Conservation (phyloP, 1,140 invertebrate species). For the Augochlora pura region DNA sequence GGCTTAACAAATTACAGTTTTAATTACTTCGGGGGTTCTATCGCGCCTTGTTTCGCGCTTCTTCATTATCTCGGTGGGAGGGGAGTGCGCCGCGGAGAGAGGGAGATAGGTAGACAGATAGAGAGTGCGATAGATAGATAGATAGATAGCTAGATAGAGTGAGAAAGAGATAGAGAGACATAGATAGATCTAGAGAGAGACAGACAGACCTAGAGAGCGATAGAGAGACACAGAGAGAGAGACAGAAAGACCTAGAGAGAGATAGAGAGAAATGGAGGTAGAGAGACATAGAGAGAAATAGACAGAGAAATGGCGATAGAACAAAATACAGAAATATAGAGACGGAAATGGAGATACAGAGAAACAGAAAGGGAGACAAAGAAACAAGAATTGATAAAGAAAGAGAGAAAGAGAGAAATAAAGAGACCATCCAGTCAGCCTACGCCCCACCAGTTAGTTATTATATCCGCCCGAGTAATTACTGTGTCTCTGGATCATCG, state of each 20-base stretch:
- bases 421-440: not conserved
- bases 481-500: slow-evolving; percentile 17
- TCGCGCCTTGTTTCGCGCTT: slow-evolving; percentile 1
- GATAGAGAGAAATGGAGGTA: not conserved
- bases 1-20: slow-evolving; percentile 26
- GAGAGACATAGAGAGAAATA: not conserved
- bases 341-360: no score
- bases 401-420: not conserved
- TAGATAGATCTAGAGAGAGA: not conserved
- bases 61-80: not conserved
- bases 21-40: slow-evolving; percentile 24
- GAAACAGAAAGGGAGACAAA: not conserved
- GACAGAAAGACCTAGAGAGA: not conserved
- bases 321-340: no score
- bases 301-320: no score
- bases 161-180: not conserved
- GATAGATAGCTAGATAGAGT: no score
- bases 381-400: no score
- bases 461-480: slow-evolving; percentile 35
- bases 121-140: no score
- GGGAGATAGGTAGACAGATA: no score
- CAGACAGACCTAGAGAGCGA: not conserved
- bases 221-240: not conserved
- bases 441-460: slow-evolving; percentile 22
- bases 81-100: not conserved